These are phyloP conservation scores for Trimorus sp. DNA, from an alignment of 2,888 invertebrate species.

Conservation along the genomic window DNA sequence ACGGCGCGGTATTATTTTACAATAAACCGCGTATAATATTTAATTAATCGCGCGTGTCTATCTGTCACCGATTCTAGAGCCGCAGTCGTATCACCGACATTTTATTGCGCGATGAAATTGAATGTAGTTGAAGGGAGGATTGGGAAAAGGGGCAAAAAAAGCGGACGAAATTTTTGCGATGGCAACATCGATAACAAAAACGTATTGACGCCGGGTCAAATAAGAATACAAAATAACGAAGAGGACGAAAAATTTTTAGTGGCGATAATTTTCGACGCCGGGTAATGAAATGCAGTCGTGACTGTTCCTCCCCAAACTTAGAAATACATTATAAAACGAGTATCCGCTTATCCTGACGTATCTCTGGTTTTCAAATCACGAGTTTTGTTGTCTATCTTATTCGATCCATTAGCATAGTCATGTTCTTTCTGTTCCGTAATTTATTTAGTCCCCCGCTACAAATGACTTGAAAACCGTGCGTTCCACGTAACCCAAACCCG, in stretches of 20 bases:
- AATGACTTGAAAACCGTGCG: conserved; percentile 50
- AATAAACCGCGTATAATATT: conserved; percentile 45
- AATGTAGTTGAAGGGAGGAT: conserved; percentile 37
- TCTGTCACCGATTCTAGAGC: conserved; percentile 43
- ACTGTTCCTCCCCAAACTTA: conserved; percentile 50
- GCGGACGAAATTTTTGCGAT: conserved; percentile 26
- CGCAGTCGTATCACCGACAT: conserved; percentile 43
- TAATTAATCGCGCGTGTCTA: conserved; percentile 46
- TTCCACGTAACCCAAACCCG: conserved; percentile 45
- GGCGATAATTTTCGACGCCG: conserved; percentile 46
- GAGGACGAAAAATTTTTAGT: conserved; percentile 6
- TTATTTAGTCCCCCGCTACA: conserved; percentile 51
- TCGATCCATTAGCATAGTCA: conserved; percentile 61
- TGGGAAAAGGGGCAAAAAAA: background rate
- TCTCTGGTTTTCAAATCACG: conserved; percentile 59
- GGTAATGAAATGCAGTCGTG: conserved; percentile 56
- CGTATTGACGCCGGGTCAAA: conserved; percentile 39
- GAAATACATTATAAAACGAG: conserved; percentile 54
- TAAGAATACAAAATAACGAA: conserved; percentile 21
- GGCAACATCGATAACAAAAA: conserved; percentile 26
- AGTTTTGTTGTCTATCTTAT: conserved; percentile 57
- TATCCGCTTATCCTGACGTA: conserved; percentile 57
- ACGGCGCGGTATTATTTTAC: conserved; percentile 27
- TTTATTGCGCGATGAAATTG: conserved; percentile 45
- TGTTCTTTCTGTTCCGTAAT: conserved; percentile 58